Base-by-base conservation (phyloP, 2,888 invertebrate species). In the Rhogogaster chlorosoma region DNA sequence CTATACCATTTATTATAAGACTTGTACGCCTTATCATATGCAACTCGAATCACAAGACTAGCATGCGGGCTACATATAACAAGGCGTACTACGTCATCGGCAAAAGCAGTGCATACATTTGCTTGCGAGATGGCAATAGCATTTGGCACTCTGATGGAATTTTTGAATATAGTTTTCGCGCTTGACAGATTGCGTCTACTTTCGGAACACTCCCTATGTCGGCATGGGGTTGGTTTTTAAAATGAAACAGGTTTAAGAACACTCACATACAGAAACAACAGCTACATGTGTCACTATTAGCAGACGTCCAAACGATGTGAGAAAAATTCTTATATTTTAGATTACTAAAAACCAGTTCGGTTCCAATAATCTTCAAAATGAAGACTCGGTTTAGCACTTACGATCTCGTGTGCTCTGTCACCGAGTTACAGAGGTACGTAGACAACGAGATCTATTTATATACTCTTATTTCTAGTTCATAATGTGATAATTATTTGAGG, bases 331-430 rank as follows among this genome's bases (percentile, higher is more conserved):
- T 3, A 75, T 42, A 29, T 49, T 75, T 29, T 15, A 36, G 26
- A 75, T 53, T 26, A 10, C 2, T 45, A 29, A n/a, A n/a, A n/a
- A n/a, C 38, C 12, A 49, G n/a, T 80, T 61, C 5, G 5, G 80
- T 36, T 36, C 15, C 18, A 61, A 61, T 22, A 80, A 77, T 29
- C 18, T 0, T 6, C 57, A 94, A 93, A 88, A 99, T 99, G 99
- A 99, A 99, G 95, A 97, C 96, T 0, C 95, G 98, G 91, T 99
- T 98, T 93, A 98, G 97, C 92, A 98, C 99, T 0, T 97, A 97
- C 90, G 99, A 99, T 94, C 97, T 99, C 87, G 96, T 98, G 88
- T 98, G 98, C 92, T 96, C 97, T 90, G 95, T 99, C 84, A 96
- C 97, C 77, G 99, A 99, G 94, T 94, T 99, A 38, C 97, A 97